Conservation (phyloP, 2,797 vertebrate genomes). For the Hoplostethus atlanticus region DNA sequence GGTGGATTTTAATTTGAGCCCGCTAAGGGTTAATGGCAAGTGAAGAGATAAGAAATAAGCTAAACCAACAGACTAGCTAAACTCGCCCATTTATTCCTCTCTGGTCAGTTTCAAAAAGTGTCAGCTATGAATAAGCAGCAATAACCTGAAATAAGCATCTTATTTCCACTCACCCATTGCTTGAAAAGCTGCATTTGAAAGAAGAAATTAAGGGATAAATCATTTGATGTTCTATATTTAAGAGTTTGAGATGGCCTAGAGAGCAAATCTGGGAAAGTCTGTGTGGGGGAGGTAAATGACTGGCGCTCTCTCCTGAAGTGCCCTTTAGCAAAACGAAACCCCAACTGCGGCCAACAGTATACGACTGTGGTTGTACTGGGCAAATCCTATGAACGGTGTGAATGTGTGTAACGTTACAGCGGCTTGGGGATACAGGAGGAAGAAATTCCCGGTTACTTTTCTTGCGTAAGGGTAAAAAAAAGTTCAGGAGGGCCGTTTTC, state of each 20-base stretch:
- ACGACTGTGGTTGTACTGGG: constrained; percentile 6
- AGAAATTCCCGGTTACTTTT: too few species aligned
- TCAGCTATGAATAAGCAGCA: neutral
- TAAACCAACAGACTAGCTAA: neutral
- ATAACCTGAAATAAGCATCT: too few species aligned
- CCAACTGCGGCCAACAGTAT: constrained; percentile 5
- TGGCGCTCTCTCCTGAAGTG: constrained; percentile 13
- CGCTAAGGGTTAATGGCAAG: neutral
- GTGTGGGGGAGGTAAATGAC: constrained; percentile 22
- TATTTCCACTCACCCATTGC: too few species aligned
- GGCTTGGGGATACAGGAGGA: too few species aligned
- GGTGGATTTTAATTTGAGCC: constrained; percentile 18
- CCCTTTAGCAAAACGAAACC: neutral
- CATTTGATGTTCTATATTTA: too few species aligned
- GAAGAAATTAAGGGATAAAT: too few species aligned
- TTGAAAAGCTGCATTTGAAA: too few species aligned
- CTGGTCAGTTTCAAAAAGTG: neutral
- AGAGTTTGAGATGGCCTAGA: too few species aligned
- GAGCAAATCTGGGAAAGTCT: too few species aligned
- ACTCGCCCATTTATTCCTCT: neutral
- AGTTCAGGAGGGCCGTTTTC: constrained; percentile 12
- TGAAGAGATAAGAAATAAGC: neutral
- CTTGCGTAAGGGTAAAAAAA: neutral
- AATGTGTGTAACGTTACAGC: too few species aligned
- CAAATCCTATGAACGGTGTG: constrained; percentile 23